Evolutionary conservation across 2,888 invertebrate genomes (phyloP).

Genomic region (Hermaeophaga mercurialis): DNA sequence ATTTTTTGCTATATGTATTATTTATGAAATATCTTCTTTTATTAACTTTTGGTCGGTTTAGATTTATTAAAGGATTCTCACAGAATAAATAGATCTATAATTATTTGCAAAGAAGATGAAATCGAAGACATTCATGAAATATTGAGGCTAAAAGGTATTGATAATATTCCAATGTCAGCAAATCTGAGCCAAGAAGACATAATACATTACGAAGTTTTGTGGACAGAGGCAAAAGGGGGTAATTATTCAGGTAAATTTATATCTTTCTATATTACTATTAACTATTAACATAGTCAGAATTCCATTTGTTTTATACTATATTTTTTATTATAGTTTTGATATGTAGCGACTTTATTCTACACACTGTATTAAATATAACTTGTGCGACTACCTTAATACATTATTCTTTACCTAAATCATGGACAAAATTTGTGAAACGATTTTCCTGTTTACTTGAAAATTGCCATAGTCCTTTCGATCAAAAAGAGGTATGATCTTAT

Average conservation of each 20-base stretch:
- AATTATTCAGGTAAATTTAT: constrained; percentile 37
- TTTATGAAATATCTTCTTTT: not conserved
- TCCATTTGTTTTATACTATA: constrained; percentile 35
- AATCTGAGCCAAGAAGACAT: constrained; percentile 44
- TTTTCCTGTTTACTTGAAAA: constrained; percentile 70
- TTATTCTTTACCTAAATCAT: constrained; percentile 69
- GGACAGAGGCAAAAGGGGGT: constrained; percentile 56
- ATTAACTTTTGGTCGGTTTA: constrained; percentile 28
- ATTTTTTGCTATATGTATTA: not conserved
- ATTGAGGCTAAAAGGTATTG: constrained; percentile 42
- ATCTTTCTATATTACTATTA: no score
- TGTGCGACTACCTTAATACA: constrained; percentile 73
- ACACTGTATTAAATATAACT: constrained; percentile 65
- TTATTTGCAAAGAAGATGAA: constrained; percentile 68
- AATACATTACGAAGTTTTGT: constrained; percentile 38
- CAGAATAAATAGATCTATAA: constrained; percentile 62
- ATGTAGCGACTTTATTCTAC: constrained; percentile 70
- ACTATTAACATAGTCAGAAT: not conserved
- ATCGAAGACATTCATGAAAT: constrained; percentile 54
- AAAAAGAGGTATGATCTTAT: constrained; percentile 51
- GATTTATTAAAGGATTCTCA: constrained; percentile 60
- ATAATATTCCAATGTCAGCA: constrained; percentile 40
- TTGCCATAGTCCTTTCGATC: constrained; percentile 57
- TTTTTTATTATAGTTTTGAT: constrained; percentile 61
- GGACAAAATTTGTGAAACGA: constrained; percentile 71